Conservation (phyloP, 2,797 vertebrate species). For the Mareca strepera region DNA sequence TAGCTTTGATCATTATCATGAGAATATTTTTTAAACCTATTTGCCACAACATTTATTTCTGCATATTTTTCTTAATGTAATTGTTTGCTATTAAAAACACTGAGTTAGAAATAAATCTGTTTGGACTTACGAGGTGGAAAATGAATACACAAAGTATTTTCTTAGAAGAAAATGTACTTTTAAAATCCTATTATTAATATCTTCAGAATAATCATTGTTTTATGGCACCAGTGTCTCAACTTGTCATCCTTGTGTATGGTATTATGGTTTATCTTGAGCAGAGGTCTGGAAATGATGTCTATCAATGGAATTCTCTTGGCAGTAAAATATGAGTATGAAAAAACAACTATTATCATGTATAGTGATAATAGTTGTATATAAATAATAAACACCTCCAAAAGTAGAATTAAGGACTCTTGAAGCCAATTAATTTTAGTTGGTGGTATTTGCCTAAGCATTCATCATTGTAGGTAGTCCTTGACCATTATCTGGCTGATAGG, state of each 20-base stretch:
- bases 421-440: neutral
- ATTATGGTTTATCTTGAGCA: neutral
- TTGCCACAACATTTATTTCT: neutral
- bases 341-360: neutral
- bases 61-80: neutral
- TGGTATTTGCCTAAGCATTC: fast-evolving
- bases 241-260: neutral
- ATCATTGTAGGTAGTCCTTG: neutral
- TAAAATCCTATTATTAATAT: neutral
- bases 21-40: neutral
- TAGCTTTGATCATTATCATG: neutral
- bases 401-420: neutral
- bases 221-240: neutral
- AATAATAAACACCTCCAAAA: neutral
- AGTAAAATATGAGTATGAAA: neutral
- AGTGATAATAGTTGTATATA: no score
- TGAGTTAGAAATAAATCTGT: neutral
- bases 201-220: neutral
- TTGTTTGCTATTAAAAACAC: neutral
- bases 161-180: neutral
- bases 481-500: neutral
- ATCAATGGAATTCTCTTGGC: neutral
- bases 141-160: neutral
- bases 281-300: neutral
- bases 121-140: neutral